A percentile compares a stretch with the other conserved stretches of the same genome.
Conservation (phyloP, 2,888 invertebrate species). For the Pharmacophagus antenor region DNA sequence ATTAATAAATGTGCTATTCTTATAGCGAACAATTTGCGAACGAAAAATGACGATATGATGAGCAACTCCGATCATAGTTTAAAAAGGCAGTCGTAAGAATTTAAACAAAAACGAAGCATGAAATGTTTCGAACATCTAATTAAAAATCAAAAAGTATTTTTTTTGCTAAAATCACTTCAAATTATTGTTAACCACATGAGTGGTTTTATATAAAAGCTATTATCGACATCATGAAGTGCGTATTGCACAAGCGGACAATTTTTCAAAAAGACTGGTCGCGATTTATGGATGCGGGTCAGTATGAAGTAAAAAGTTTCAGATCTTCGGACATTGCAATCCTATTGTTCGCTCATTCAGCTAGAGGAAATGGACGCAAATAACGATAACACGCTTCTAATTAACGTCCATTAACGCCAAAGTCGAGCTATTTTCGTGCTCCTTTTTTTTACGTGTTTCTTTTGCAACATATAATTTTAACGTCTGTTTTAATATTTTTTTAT, state of each 20-base stretch:
- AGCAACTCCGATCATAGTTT: no score
- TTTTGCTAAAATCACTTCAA: neutral
- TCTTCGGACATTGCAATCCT: conserved; percentile 26
- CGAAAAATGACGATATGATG: conserved; percentile 6
- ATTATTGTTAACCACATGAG: neutral
- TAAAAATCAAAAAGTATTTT: neutral
- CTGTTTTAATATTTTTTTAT: conserved; percentile 6
- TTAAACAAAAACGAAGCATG: no score
- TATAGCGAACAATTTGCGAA: conserved; percentile 17
- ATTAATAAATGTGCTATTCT: conserved; percentile 11
- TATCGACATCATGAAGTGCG: neutral
- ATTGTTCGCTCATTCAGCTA: conserved; percentile 26
- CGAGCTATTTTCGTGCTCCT: conserved; percentile 10
- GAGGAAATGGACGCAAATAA: conserved; percentile 16
- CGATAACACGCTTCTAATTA: conserved; percentile 29
- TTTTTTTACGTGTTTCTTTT: conserved; percentile 17
- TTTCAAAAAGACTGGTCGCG: conserved; percentile 14
- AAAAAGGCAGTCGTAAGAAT: neutral
- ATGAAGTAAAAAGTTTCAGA: conserved; percentile 10
- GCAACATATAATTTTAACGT: conserved; percentile 11
- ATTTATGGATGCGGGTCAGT: conserved; percentile 16
- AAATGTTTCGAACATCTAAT: no score
- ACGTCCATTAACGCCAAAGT: conserved; percentile 17
- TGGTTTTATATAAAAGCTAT: no score
- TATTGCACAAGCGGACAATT: conserved; percentile 11